Evolutionary conservation across 1,140 invertebrate genomes (phyloP), one percentile per base, ranked within the genome.

Genomic region (Dendrolimus kikuchii): DNA sequence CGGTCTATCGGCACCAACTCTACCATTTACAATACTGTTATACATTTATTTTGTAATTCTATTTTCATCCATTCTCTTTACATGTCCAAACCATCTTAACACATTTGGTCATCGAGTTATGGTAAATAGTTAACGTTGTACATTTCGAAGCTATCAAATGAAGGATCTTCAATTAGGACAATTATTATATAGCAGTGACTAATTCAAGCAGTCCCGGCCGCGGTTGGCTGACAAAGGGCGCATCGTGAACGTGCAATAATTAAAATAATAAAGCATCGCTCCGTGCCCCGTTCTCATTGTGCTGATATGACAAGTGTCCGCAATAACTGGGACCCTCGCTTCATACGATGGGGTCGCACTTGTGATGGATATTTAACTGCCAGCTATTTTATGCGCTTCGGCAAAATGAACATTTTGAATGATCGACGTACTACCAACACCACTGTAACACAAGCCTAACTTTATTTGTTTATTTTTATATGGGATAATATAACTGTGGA

Each of bases 241-340:
- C 66, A 65, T 64, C 57, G 65, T 66, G 69, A 70, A 70, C 71
- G 68, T 78, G 78, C 76, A 80, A 85, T 85, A 82, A 81, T 82
- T 85, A 85, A 85, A 85, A 85, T 85, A 85, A 85, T 85, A 85
- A 82, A 85, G 81, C 77, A 76, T 74, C 70, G 64, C 54, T 63
- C 48, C 50, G 59, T 52, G 56, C 62, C 63, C 62, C 64, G 54
- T 23, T 23, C 64, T 71, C 77, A 74, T 75, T 77, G 71, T 78
- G 71, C 61, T 66, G 70, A 81, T 82, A 80, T 85, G 77, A 85
- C 79, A 82, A 82, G 81, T 85, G 78, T 71, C 71, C 69, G 72
- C 72, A 85, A 85, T 85, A 81, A 81, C 57, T 66, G 70, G 67
- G 66, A 64, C 74, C 76, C 68, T 66, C 62, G 68, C 57, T 57